These are phyloP conservation scores for Yoshiicerus persimilis DNA, from an alignment of 1,140 invertebrate genomes.

Conservation along the genomic window DNA sequence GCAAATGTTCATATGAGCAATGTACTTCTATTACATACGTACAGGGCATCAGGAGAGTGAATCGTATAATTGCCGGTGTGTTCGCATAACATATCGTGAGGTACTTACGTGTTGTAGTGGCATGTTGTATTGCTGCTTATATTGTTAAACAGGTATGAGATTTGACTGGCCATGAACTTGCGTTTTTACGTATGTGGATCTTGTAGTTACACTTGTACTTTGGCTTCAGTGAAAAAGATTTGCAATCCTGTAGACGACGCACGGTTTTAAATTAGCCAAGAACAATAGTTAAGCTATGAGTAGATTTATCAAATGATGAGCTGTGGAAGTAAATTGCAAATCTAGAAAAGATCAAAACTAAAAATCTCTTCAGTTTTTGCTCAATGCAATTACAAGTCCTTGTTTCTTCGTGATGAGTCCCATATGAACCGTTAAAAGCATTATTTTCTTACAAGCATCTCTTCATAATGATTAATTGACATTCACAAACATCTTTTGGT, in stretches of 20 bases:
- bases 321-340: neutral
- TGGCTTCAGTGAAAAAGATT: neutral
- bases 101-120: neutral
- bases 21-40: neutral
- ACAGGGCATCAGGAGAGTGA: neutral
- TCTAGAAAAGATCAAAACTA: neutral
- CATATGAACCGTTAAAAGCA: too few relatives aligned
- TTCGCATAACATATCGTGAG: neutral
- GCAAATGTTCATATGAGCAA: neutral
- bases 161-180: conserved; percentile 21
- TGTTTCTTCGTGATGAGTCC: too few relatives aligned
- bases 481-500: too few relatives aligned
- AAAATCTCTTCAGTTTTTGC: neutral
- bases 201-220: neutral
- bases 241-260: neutral
- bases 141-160: conserved; percentile 1
- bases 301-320: neutral
- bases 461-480: too few relatives aligned
- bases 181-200: neutral
- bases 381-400: too few relatives aligned
- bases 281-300: neutral
- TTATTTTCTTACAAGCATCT: too few relatives aligned
- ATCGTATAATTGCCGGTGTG: neutral
- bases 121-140: neutral
- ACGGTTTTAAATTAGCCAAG: neutral